Conservation (phyloP, 2,888 invertebrate species). For the Neoscelio sp. region DNA sequence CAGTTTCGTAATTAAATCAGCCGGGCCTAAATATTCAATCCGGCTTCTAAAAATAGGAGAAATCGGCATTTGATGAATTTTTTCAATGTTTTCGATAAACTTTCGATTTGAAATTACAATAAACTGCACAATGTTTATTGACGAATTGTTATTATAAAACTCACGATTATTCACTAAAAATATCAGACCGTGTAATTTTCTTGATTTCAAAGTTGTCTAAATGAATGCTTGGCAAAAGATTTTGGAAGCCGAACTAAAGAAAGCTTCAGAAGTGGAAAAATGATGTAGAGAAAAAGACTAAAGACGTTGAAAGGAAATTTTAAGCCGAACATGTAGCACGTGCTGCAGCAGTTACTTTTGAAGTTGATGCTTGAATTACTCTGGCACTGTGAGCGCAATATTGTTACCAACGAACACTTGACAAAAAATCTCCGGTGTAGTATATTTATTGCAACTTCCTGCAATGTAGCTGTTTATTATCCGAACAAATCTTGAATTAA, state of each 20-base stretch:
- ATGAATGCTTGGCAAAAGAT: slow-evolving; percentile 49
- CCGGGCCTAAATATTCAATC: slow-evolving; percentile 50
- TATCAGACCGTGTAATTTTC: slow-evolving; percentile 34
- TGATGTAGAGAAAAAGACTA: slow-evolving; percentile 36
- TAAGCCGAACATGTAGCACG: slow-evolving; percentile 71
- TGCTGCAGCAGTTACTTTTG: slow-evolving; percentile 76
- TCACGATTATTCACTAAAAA: slow-evolving; percentile 21
- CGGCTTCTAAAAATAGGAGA: too few species aligned
- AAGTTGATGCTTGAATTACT: slow-evolving; percentile 73
- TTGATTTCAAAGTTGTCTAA: slow-evolving; percentile 37
- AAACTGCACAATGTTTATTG: too few species aligned
- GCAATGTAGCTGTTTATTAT: slow-evolving; percentile 48
- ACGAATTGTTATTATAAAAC: slow-evolving; percentile 46
- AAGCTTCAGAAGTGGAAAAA: slow-evolving; percentile 48
- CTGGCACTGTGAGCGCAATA: slow-evolving; percentile 44
- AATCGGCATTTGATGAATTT: too few species aligned
- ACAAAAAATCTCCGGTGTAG: slow-evolving; percentile 44
- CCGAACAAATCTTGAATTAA: slow-evolving; percentile 38
- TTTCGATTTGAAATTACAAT: slow-evolving; percentile 40
- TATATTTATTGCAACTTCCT: slow-evolving; percentile 53
- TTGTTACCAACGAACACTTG: slow-evolving; percentile 46
- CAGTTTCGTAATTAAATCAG: too few species aligned
- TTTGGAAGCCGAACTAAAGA: slow-evolving; percentile 48
- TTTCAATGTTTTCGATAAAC: too few species aligned
- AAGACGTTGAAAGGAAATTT: slow-evolving; percentile 48